These are phyloP conservation scores for Leptura quadrifasciata DNA, from an alignment of 2,888 invertebrate species.

Conservation along the genomic window DNA sequence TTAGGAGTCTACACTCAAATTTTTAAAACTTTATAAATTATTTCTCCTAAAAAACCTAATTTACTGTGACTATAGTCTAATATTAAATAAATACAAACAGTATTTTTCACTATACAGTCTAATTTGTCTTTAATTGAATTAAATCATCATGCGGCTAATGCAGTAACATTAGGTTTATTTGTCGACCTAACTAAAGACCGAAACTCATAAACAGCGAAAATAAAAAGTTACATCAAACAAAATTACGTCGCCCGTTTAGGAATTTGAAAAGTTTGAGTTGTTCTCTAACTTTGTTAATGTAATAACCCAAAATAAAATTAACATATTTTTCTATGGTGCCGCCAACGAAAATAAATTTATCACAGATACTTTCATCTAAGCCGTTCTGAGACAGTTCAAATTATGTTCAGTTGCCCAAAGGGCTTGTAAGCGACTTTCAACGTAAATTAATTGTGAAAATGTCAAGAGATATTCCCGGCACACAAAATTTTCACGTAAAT, in stretches of 20 bases:
- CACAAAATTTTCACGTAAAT: slow-evolving; percentile 56
- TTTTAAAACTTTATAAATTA: no score
- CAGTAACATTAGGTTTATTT: no score
- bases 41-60: no score
- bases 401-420: slow-evolving; percentile 58
- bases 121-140: no score
- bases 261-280: slow-evolving; percentile 42
- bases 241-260: slow-evolving; percentile 17
- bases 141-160: no score
- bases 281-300: slow-evolving; percentile 43
- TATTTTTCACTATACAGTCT: no score
- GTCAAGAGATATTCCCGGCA: slow-evolving; percentile 60
- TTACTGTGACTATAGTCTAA: no score
- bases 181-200: no score
- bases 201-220: background rate
- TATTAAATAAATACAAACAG: no score
- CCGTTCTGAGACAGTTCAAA: slow-evolving; percentile 54
- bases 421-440: slow-evolving; percentile 60
- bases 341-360: slow-evolving; percentile 22
- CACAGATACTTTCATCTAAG: slow-evolving; percentile 25
- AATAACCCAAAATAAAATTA: slow-evolving; percentile 34
- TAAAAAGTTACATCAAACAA: background rate
- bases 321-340: slow-evolving; percentile 5
- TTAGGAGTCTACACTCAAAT: no score
- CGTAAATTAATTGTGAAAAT: slow-evolving; percentile 64